Evolutionary conservation across 1,140 invertebrate genomes (phyloP).

Genomic region (Portunus trituberculatus): DNA sequence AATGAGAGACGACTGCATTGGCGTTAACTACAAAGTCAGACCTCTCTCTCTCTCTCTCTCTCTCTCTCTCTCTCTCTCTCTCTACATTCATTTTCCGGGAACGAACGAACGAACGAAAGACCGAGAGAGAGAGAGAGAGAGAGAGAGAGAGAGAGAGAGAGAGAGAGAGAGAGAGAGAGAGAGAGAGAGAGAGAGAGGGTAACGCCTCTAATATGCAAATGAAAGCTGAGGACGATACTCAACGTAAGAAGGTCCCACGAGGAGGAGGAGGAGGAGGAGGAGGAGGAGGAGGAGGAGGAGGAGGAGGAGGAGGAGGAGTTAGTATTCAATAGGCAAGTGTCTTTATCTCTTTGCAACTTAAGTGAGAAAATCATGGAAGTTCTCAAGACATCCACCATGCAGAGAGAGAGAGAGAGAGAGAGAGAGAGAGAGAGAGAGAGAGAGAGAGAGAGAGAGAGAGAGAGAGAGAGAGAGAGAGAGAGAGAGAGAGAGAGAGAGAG

Average conservation of each 20-base stretch:
- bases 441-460: background rate
- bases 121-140: too few relatives aligned
- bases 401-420: background rate
- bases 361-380: background rate
- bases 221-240: background rate
- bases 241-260: background rate
- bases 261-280: background rate
- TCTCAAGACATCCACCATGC: too few relatives aligned
- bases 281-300: too few relatives aligned
- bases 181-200: too few relatives aligned
- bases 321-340: background rate
- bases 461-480: too few relatives aligned
- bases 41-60: background rate
- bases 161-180: too few relatives aligned
- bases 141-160: too few relatives aligned
- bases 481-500: too few relatives aligned
- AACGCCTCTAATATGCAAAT: background rate
- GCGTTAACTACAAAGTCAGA: background rate
- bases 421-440: background rate
- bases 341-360: background rate
- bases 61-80: too few relatives aligned
- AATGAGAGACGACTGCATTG: background rate
- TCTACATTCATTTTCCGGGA: too few relatives aligned
- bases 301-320: background rate
- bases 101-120: too few relatives aligned